A percentile compares a stretch with the other conserved stretches of the same genome.
These are phyloP conservation scores for Trypoxylon attenuatum DNA, from an alignment of 2,888 invertebrate genomes.

Conservation along the genomic window DNA sequence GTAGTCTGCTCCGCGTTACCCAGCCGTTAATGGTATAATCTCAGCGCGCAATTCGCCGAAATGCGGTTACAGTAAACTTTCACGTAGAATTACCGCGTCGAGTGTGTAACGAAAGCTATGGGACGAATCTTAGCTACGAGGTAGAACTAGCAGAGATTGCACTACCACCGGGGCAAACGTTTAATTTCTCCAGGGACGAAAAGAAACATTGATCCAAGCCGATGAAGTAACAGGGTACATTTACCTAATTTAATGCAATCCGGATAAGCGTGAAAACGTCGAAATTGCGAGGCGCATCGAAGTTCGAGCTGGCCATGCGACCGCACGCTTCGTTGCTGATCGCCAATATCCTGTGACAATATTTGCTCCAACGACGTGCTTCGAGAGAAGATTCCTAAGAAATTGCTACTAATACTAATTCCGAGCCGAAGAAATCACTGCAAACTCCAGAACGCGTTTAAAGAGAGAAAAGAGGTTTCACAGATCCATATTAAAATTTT, in stretches of 20 bases:
- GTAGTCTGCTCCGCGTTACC: neutral
- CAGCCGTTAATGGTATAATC: neutral
- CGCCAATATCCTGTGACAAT: neutral
- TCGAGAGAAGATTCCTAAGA: neutral
- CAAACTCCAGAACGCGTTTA: too few species aligned
- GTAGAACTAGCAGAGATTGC: neutral
- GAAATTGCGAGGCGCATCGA: too few species aligned
- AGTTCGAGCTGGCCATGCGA: neutral
- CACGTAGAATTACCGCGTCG: neutral
- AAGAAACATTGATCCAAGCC: neutral
- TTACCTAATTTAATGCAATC: conserved; percentile 4
- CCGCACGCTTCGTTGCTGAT: neutral
- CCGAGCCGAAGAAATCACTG: too few species aligned
- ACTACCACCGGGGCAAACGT: neutral
- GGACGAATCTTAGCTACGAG: conserved; percentile 22
- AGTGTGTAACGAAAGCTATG: conserved; percentile 18
- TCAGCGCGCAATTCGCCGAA: neutral
- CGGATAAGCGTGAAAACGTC: too few species aligned
- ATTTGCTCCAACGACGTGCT: neutral
- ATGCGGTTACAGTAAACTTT: neutral
- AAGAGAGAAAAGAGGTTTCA: too few species aligned
- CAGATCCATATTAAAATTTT: neutral
- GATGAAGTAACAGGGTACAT: neutral
- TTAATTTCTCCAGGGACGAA: conserved; percentile 8
- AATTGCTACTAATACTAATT: neutral